phyloP scores from a whole-genome alignment of 1,140 invertebrate genomes.

The Aphaenogaster rudis region DNA sequence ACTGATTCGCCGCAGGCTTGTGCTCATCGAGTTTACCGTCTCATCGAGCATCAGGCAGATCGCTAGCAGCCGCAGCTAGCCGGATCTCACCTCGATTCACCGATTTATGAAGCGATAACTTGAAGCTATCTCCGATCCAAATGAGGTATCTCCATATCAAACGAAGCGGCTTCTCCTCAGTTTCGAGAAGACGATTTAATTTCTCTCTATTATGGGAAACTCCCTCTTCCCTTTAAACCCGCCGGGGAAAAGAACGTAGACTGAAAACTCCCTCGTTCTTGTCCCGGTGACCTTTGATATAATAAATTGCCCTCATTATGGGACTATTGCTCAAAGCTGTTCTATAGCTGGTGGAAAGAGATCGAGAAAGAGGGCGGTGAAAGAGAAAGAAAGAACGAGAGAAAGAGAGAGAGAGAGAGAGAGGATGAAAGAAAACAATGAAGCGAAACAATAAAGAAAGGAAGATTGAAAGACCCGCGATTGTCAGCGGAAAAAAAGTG shows the following conservation, averaged over 20 bases:
- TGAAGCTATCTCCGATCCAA: constrained; percentile 39
- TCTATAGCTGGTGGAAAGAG: background rate
- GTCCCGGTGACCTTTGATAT: constrained; percentile 64
- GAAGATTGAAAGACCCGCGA: constrained; percentile 51
- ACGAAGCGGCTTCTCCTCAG: constrained; percentile 27
- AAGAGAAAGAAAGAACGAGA: background rate
- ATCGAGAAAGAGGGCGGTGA: background rate
- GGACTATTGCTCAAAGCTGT: constrained; percentile 66
- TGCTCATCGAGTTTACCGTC: constrained; percentile 36
- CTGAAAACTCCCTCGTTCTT: constrained; percentile 54
- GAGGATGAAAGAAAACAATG: constrained; percentile 34
- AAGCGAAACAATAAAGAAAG: constrained; percentile 7
- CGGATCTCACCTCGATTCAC: constrained; percentile 25
- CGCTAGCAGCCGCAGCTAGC: constrained; percentile 27
- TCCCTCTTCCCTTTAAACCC: constrained; percentile 9
- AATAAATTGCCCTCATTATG: constrained; percentile 72
- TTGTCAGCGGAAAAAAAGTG: constrained; percentile 58
- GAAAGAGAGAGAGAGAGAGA: background rate
- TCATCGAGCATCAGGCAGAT: constrained; percentile 24
- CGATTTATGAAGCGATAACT: constrained; percentile 61
- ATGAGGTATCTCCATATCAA: constrained; percentile 44
- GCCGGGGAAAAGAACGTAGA: background rate
- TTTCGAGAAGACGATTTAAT: constrained; percentile 66
- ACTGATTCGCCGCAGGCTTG: constrained; percentile 53
- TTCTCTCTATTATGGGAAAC: constrained; percentile 38